Percentiles rank a stretch among this genome's conserved stretches.
Conservation (phyloP, 1,140 invertebrate genomes). For the Heliothis virescens region DNA sequence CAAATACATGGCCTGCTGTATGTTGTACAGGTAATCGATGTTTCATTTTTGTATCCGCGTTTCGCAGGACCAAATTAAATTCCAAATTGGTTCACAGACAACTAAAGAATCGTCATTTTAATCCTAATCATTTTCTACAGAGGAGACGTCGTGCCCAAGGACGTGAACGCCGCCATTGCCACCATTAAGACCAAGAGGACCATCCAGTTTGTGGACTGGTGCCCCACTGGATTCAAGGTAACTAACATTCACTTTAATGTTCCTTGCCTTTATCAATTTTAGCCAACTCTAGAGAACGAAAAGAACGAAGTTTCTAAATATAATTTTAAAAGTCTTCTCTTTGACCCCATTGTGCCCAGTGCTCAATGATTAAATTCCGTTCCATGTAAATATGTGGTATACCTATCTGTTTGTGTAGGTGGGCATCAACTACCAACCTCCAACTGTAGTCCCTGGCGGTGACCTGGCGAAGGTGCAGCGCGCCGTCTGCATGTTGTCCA, state of each 20-base stretch:
- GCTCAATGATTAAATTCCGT: too few species aligned
- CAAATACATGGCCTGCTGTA: slow-evolving; percentile 95
- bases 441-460: slow-evolving; percentile 92
- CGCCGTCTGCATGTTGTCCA: slow-evolving; percentile 94
- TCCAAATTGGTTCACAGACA: neutral
- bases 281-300: neutral
- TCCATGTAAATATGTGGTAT: neutral
- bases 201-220: slow-evolving; percentile 94
- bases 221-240: slow-evolving; percentile 92
- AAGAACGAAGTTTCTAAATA: neutral
- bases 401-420: slow-evolving; percentile 62
- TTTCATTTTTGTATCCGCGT: neutral
- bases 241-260: neutral
- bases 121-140: slow-evolving; percentile 58
- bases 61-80: neutral
- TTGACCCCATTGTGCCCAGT: neutral
- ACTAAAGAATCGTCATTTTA: neutral
- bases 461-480: slow-evolving; percentile 94
- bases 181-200: slow-evolving; percentile 95
- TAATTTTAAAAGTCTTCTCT: neutral
- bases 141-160: slow-evolving; percentile 91
- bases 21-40: slow-evolving; percentile 89
- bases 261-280: too few species aligned
- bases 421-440: slow-evolving; percentile 94
- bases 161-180: slow-evolving; percentile 95